Evolutionary conservation across 2,113 vertebrate genomes (phyloP).

Genomic region (Pungitius pungitius): DNA sequence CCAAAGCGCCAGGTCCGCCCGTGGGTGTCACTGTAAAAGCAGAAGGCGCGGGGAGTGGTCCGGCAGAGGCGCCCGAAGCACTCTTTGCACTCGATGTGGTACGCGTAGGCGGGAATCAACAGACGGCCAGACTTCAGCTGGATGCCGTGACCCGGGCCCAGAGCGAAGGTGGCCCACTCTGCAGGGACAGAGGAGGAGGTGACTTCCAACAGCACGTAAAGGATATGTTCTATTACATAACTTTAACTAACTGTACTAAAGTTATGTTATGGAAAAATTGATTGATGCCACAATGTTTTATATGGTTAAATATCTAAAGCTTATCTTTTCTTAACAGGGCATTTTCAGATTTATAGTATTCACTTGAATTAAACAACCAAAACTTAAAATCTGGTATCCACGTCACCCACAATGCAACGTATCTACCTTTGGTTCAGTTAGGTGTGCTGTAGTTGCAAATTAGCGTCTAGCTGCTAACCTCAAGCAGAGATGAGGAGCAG

Average conservation of each 20-base stretch:
- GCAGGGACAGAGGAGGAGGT: not conserved
- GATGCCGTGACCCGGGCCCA: conserved; percentile 92
- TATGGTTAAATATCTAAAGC: too few relatives aligned
- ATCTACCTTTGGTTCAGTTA: too few relatives aligned
- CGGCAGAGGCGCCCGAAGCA: conserved; percentile 90
- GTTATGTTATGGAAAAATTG: too few relatives aligned
- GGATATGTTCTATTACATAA: too few relatives aligned
- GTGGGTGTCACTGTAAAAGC: conserved; percentile 92
- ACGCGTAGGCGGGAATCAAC: conserved; percentile 91
- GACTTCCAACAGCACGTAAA: not conserved
- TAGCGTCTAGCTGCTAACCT: not conserved
- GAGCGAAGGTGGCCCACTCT: conserved; percentile 95
- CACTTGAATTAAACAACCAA: not conserved
- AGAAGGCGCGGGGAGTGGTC: conserved; percentile 88
- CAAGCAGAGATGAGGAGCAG: not conserved
- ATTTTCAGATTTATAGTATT: not conserved
- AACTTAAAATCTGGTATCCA: not conserved
- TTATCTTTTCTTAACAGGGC: too few relatives aligned
- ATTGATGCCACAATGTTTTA: too few relatives aligned
- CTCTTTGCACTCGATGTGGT: conserved; percentile 88
- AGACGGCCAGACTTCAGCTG: conserved; percentile 91
- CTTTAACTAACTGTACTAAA: too few relatives aligned
- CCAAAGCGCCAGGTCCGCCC: conserved; percentile 87
- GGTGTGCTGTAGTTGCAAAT: not conserved
- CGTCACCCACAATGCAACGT: conserved; percentile 10